A percentile compares a stretch with the other conserved stretches of the same genome.
phyloP scores from a whole-genome alignment of 2,113 vertebrate genomes.

The Strix aluco region DNA sequence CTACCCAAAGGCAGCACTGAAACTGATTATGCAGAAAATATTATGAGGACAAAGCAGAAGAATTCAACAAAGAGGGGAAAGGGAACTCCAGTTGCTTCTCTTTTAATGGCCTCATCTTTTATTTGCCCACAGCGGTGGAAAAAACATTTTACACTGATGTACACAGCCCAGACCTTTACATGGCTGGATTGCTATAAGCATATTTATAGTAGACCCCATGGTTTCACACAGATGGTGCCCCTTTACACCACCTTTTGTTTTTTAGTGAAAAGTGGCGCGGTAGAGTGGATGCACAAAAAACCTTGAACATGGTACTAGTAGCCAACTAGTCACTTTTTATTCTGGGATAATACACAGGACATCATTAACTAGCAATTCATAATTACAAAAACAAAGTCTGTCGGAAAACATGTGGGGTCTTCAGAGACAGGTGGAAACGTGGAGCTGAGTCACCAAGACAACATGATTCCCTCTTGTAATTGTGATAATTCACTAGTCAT shows the following conservation, averaged over 20 bases:
- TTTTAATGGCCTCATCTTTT: neutral
- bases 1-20: constrained; percentile 30
- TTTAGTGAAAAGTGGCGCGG: neutral
- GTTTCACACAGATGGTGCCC: neutral
- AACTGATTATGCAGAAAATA: constrained; percentile 26
- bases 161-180: neutral
- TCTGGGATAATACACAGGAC: neutral
- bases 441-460: constrained; percentile 7
- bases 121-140: neutral
- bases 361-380: neutral
- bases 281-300: neutral
- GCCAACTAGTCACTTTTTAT: neutral
- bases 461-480: neutral
- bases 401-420: neutral
- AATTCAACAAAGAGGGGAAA: neutral
- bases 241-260: neutral
- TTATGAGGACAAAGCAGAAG: neutral
- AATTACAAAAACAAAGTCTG: neutral
- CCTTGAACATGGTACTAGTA: neutral
- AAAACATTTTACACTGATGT: neutral
- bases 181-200: neutral
- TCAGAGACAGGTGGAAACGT: neutral
- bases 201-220: neutral
- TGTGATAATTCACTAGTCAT: neutral
- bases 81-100: neutral